phyloP scores from a whole-genome alignment of 2,113 vertebrate genomes.

The Centrocercus urophasianus region DNA sequence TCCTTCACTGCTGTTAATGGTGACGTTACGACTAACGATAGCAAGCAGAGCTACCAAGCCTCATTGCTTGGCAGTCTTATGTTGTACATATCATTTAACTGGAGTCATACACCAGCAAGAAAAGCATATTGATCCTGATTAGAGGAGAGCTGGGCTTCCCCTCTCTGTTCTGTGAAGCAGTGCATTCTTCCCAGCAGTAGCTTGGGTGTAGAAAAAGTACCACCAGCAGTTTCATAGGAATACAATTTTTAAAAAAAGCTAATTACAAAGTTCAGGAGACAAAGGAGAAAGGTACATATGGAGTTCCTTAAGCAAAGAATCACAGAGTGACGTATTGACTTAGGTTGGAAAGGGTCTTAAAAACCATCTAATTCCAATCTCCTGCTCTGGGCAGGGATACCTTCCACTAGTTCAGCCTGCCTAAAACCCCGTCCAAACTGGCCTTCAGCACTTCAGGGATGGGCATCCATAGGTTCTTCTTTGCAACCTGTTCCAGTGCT shows the following conservation, averaged over 20 bases:
- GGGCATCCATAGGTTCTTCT: background rate
- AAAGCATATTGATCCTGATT: background rate
- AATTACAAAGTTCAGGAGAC: background rate
- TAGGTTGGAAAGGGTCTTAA: background rate
- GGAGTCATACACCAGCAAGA: background rate
- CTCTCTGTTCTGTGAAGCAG: rapidly evolving
- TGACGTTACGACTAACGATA: rapidly evolving
- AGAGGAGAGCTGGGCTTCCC: background rate
- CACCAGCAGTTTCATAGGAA: background rate
- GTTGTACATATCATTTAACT: background rate
- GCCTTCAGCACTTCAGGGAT: background rate
- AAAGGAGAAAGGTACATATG: background rate
- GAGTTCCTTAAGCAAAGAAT: background rate
- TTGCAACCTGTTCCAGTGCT: background rate
- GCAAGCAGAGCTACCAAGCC: background rate
- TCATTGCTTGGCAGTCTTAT: background rate
- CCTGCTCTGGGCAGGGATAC: background rate
- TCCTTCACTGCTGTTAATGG: background rate
- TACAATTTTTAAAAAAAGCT: background rate
- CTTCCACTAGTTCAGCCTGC: background rate
- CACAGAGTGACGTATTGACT: background rate
- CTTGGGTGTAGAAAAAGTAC: rapidly evolving
- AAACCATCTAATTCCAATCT: background rate
- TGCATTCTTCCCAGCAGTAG: background rate
- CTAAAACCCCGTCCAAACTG: background rate